Base-by-base conservation (phyloP, 1,140 invertebrate species). In the Choristoneura fumiferana region DNA sequence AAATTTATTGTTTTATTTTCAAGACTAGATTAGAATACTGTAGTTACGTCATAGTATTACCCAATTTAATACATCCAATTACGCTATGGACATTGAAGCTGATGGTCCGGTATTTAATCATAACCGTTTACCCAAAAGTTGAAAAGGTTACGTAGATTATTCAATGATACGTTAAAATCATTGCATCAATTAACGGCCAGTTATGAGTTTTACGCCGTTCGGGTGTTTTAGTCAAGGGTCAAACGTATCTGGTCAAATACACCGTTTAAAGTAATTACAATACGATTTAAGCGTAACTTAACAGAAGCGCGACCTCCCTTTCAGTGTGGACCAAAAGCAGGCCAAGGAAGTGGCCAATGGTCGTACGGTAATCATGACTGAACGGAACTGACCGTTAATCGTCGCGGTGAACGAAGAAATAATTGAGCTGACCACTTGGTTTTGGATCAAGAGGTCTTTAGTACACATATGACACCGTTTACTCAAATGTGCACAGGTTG, bases 291-390 rank as follows among this genome's bases (percentile, higher is more conserved):
- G 43, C 43, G 43, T 49, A 49, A 49, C 43, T 22, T 49, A 33
- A 17, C 18, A 49, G 14, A 49, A 49, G 43, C 43, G 43, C 43
- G 43, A 49, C 43, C 43, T 49, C 43, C 43, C 43, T 49, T 49
- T 49, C 43, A 49, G 43, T 49, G 18, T 3, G 9, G 43, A 49
- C 43, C 18, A 49, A 49, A 49, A 49, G 43, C 43, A 49, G 43
- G 43, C 43, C 43, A 49, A 49, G 43, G 43, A 49, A 49, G 43
- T 49, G 18, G 43, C 22, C 43, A 49, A 49, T 18, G 43, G 43
- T 49, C 22, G 43, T 33, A 49, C 43, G 43, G 22, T 29, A 29
- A 29, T 49, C 43, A 17, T 49, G 40, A 43, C 40, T 18, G 22
- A 29, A 29, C 18, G 18, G 43, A n/a, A 22, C 43, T n/a, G 17